Evolutionary conservation across 2,113 vertebrate genomes (phyloP).

Genomic region (Catharus fuscescens): DNA sequence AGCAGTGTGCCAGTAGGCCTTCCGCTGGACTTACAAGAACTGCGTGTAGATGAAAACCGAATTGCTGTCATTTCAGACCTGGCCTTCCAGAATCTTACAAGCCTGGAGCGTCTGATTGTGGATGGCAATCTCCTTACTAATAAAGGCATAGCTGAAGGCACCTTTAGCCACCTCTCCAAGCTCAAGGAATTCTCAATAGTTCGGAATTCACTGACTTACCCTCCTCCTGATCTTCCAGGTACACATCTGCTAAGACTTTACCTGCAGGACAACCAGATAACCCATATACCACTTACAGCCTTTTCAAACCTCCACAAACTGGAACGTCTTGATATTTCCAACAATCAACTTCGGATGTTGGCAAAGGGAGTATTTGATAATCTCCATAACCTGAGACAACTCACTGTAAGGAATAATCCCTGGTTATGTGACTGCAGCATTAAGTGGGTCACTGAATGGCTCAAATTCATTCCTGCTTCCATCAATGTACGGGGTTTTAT

Average conservation of each 20-base stretch:
- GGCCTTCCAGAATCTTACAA: conserved; percentile 94
- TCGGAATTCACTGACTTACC: conserved; percentile 91
- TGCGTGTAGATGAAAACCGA: conserved; percentile 94
- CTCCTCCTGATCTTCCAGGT: conserved; percentile 88
- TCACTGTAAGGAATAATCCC: conserved; percentile 91
- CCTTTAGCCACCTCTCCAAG: conserved; percentile 89
- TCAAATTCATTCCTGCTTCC: conserved; percentile 86
- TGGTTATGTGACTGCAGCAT: conserved; percentile 95
- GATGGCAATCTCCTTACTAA: conserved; percentile 96
- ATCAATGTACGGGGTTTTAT: conserved; percentile 93
- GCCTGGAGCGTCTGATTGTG: conserved; percentile 90
- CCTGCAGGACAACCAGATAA: conserved; percentile 97
- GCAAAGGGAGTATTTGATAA: conserved; percentile 91
- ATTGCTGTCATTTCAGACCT: conserved; percentile 93
- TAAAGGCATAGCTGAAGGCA: conserved; percentile 90
- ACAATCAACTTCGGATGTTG: conserved; percentile 89
- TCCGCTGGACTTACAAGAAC: conserved; percentile 89
- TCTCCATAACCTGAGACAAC: conserved; percentile 86
- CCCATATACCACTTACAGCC: conserved; percentile 88
- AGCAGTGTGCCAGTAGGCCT: conserved; percentile 96
- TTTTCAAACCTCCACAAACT: conserved; percentile 89
- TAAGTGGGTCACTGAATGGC: conserved; percentile 98
- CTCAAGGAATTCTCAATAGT: conserved; percentile 93
- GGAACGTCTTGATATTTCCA: conserved; percentile 93
- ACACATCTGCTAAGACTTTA: conserved; percentile 87